Evolutionary conservation across 2,888 invertebrate genomes (phyloP).

Genomic region (Sisyra nigra): DNA sequence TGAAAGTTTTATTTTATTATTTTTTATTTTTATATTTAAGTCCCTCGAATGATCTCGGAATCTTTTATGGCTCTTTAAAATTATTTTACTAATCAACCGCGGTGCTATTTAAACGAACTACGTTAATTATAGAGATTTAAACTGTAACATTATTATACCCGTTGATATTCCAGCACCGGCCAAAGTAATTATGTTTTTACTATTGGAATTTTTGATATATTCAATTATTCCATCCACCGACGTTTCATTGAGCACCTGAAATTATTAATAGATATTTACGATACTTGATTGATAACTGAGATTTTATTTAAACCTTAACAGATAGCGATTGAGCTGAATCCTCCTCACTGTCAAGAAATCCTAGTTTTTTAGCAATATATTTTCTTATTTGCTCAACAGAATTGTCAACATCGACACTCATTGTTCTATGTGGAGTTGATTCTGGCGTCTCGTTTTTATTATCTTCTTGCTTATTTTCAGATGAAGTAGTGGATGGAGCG

Average conservation of each 20-base stretch:
- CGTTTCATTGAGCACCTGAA: constrained; percentile 20
- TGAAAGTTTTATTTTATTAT: too few species aligned
- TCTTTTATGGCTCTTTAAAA: too few species aligned
- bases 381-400: constrained; percentile 43
- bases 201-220: constrained; percentile 59
- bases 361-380: constrained; percentile 48
- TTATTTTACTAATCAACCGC: too few species aligned
- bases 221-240: constrained; percentile 59
- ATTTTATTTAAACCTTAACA: background rate
- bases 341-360: constrained; percentile 31
- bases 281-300: background rate
- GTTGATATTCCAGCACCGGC: constrained; percentile 96
- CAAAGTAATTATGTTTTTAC: constrained; percentile 80
- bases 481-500: too few species aligned
- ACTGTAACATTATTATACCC: too few species aligned
- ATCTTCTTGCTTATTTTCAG: too few species aligned
- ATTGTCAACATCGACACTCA: background rate
- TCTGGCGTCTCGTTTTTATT: too few species aligned
- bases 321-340: constrained; percentile 16
- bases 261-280: constrained; percentile 1
- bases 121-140: too few species aligned
- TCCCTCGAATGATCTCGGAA: too few species aligned
- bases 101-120: too few species aligned
- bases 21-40: too few species aligned
- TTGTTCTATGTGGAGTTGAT: background rate